Evolutionary conservation across 2,113 vertebrate genomes (phyloP).

Genomic region (Hippocampus abdominalis): DNA sequence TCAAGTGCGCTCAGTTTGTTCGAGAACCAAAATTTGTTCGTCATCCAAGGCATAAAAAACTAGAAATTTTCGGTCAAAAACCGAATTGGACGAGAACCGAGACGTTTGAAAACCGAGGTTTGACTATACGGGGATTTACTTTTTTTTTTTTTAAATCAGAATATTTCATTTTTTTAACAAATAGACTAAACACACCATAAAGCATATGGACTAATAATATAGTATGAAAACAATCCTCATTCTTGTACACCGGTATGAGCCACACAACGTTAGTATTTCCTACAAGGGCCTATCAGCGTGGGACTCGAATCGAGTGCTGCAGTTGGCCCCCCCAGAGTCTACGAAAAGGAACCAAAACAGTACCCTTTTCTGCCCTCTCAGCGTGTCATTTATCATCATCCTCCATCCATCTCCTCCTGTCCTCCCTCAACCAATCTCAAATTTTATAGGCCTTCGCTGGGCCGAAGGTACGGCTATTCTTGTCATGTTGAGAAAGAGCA

Average conservation of each 20-base stretch:
- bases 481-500: constrained; percentile 50
- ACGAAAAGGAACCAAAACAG: constrained; percentile 29
- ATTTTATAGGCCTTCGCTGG: not conserved
- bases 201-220: constrained; percentile 18
- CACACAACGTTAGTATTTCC: constrained; percentile 35
- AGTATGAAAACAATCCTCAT: constrained; percentile 16
- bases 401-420: constrained; percentile 5
- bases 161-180: too few relatives aligned
- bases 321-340: constrained; percentile 26
- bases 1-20: too few relatives aligned
- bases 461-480: constrained; percentile 30
- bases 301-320: constrained; percentile 40
- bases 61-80: too few relatives aligned
- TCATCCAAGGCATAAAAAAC: too few relatives aligned
- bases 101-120: too few relatives aligned
- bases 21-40: too few relatives aligned
- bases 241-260: constrained; percentile 18
- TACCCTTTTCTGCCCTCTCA: constrained; percentile 11
- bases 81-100: too few relatives aligned
- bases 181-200: not conserved
- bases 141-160: too few relatives aligned
- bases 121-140: too few relatives aligned
- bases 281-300: constrained; percentile 29
- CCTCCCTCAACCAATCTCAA: not conserved
- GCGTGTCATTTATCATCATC: constrained; percentile 16